These are phyloP conservation scores for Labrus mixtus DNA, from an alignment of 2,113 vertebrate species.

Conservation along the genomic window DNA sequence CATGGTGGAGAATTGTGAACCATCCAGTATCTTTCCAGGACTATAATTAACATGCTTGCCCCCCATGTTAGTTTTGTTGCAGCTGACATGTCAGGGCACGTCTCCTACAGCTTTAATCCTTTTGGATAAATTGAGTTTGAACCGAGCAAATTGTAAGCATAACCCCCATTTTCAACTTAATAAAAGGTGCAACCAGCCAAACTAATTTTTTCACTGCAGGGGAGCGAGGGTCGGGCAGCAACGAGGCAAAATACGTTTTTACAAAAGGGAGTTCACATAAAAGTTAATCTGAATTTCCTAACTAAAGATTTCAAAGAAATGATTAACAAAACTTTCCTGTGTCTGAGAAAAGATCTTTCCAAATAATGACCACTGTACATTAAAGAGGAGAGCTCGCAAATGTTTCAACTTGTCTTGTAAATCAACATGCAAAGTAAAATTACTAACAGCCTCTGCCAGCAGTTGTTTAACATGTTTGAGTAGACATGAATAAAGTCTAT, in stretches of 20 bases:
- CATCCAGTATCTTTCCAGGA: not conserved
- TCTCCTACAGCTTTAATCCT: not conserved
- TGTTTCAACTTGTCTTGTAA: constrained; percentile 24
- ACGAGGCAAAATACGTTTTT: not conserved
- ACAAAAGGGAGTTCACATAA: not conserved
- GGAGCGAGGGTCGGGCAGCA: not conserved
- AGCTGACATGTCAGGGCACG: not conserved
- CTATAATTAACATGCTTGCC: not conserved
- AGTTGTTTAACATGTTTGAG: constrained; percentile 51
- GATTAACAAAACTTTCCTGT: not conserved
- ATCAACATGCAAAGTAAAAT: constrained; percentile 25
- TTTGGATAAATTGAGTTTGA: constrained; percentile 4
- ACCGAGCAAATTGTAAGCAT: not conserved
- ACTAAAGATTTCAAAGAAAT: not conserved
- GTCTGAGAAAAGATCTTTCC: not conserved
- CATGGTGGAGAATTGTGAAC: not conserved
- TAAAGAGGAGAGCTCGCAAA: no score
- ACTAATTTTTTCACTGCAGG: not conserved
- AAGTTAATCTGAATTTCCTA: not conserved
- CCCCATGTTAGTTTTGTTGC: not conserved
- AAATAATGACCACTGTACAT: not conserved
- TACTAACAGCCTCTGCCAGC: constrained; percentile 33
- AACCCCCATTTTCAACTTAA: not conserved
- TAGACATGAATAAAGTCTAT: constrained; percentile 40
- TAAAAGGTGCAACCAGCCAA: constrained; percentile 1